These are phyloP conservation scores for Ailurus styani DNA, from an alignment of 2,113 vertebrate genomes.

Conservation along the genomic window DNA sequence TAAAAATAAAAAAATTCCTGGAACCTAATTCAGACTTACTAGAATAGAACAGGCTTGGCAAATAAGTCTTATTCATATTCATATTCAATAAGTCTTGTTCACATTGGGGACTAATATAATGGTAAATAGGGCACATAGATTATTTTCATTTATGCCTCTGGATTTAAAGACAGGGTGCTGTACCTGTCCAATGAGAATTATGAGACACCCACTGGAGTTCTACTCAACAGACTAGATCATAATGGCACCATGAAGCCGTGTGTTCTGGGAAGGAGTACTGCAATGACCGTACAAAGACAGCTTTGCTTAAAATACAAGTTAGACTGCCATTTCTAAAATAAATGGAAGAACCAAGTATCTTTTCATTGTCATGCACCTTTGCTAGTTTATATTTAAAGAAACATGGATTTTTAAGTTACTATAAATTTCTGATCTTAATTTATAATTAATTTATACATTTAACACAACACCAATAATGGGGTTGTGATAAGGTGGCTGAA, in stretches of 20 bases:
- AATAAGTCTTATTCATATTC: not conserved
- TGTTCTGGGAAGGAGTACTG: not conserved
- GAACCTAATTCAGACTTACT: not conserved
- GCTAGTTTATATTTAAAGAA: not conserved
- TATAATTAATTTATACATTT: not conserved
- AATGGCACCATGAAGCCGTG: not conserved
- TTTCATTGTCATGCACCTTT: not conserved
- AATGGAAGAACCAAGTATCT: not conserved
- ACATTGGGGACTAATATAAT: not conserved
- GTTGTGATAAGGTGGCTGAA: not conserved
- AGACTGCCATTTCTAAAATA: not conserved
- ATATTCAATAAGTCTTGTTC: not conserved
- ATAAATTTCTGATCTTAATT: not conserved
- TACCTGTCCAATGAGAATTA: not conserved
- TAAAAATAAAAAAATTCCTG: not conserved
- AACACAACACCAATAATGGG: not conserved
- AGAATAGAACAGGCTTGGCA: not conserved
- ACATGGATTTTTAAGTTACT: not conserved
- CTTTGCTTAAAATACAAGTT: not conserved
- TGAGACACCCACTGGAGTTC: not conserved
- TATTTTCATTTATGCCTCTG: not conserved
- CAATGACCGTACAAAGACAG: not conserved
- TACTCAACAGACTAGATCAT: not conserved
- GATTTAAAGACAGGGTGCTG: fast-evolving
- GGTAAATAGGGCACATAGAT: not conserved